Evolutionary conservation across 2,113 vertebrate species (phyloP).

Genomic region (Trogon melanurus): DNA sequence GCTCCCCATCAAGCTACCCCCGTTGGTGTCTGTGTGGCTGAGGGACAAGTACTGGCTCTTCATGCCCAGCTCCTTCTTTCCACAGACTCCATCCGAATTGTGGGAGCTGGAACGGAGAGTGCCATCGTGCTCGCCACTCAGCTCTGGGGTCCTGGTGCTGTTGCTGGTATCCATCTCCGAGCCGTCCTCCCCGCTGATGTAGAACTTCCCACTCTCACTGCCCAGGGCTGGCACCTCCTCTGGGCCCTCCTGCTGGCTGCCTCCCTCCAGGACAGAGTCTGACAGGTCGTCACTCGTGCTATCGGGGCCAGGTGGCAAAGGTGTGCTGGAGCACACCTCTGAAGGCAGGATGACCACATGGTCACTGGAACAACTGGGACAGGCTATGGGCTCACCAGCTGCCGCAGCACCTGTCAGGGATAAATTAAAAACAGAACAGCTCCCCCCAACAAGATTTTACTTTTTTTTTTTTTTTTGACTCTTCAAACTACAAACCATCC

Average conservation of each 20-base stretch:
- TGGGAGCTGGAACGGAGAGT: conserved; percentile 30
- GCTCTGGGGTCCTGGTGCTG: conserved; percentile 29
- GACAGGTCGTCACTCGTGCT: conserved; percentile 36
- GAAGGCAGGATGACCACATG: conserved; percentile 87
- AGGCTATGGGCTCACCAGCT: conserved; percentile 54
- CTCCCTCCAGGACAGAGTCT: conserved; percentile 41
- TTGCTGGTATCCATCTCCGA: conserved; percentile 22
- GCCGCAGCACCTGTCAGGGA: not conserved
- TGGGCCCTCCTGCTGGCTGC: conserved; percentile 33
- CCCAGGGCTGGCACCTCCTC: not conserved
- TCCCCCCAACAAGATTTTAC: not conserved
- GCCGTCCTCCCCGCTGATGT: conserved; percentile 58
- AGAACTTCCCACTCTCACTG: conserved; percentile 36
- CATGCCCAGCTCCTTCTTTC: not conserved
- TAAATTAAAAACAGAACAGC: not conserved
- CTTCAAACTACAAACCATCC: not conserved
- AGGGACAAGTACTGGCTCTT: conserved; percentile 37
- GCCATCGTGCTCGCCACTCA: not conserved
- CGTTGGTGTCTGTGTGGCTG: conserved; percentile 26
- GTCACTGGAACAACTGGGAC: conserved; percentile 88
- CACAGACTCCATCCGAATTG: not conserved
- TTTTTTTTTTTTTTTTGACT: not conserved
- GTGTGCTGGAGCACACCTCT: conserved; percentile 73
- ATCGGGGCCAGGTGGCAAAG: not conserved
- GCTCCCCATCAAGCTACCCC: conserved; percentile 57